phyloP scores from a whole-genome alignment of 2,113 vertebrate genomes.

The Lipophrys pholis region DNA sequence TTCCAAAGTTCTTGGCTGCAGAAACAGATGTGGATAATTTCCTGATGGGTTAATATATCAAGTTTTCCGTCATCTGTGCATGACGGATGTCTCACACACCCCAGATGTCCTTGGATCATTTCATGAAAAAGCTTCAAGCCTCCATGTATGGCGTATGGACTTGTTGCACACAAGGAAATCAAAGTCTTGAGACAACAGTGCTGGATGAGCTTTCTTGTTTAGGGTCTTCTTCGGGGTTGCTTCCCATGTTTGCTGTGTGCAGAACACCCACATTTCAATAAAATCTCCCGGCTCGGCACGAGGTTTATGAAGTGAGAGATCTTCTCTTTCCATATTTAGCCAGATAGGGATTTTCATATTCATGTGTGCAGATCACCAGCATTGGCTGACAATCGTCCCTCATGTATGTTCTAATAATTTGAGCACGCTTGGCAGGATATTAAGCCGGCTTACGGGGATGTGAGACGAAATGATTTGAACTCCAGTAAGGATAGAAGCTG shows the following conservation, averaged over 20 bases:
- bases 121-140: background rate
- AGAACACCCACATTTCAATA: conserved; percentile 74
- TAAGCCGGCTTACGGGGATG: conserved; percentile 73
- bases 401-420: conserved; percentile 77
- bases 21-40: conserved; percentile 23
- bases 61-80: background rate
- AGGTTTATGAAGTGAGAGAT: conserved; percentile 51
- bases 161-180: conserved; percentile 71
- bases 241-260: conserved; percentile 51
- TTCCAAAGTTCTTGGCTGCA: conserved; percentile 5
- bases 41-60: conserved; percentile 5
- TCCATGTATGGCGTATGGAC: conserved; percentile 50
- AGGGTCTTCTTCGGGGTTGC: conserved; percentile 43
- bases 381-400: conserved; percentile 69
- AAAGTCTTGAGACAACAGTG: conserved; percentile 40
- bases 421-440: conserved; percentile 69
- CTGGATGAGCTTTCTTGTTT: conserved; percentile 34
- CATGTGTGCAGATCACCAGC: conserved; percentile 50
- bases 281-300: conserved; percentile 41
- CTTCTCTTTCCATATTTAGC: conserved; percentile 41
- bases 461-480: conserved; percentile 75
- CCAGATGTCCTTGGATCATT: conserved; percentile 19
- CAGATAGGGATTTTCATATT: conserved; percentile 62
- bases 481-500: conserved; percentile 47
- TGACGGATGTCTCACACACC: background rate